Evolutionary conservation across 2,888 invertebrate species (phyloP).

Genomic region (Drosophila suboccidentalis): DNA sequence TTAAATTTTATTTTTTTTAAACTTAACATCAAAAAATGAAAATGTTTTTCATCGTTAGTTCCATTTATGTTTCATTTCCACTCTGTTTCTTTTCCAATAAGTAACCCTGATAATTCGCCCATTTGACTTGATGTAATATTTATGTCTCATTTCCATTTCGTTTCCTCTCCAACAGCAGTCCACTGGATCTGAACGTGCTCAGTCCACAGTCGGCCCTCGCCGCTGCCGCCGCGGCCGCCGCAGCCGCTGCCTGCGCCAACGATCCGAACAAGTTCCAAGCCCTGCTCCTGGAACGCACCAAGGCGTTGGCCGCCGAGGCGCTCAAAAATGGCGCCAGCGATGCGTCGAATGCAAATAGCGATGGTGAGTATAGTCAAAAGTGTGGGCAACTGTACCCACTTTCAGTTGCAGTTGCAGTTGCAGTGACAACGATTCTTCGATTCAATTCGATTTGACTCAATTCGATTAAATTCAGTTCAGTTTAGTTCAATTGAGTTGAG

Average conservation of each 20-base stretch:
- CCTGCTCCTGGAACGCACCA: slow-evolving; percentile 91
- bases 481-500: slow-evolving; percentile 2
- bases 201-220: slow-evolving; percentile 86
- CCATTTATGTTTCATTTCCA: slow-evolving; percentile 32
- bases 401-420: slow-evolving; percentile 11
- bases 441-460: no score
- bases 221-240: slow-evolving; percentile 88
- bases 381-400: slow-evolving; percentile 19
- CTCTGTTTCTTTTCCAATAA: background rate
- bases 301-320: slow-evolving; percentile 88
- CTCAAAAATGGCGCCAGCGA: slow-evolving; percentile 84
- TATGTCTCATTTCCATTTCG: slow-evolving; percentile 42
- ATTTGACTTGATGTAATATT: background rate
- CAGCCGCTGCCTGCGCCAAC: slow-evolving; percentile 88
- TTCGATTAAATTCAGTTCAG: background rate
- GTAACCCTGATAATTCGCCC: background rate
- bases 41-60: no score
- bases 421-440: slow-evolving; percentile 11
- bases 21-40: background rate
- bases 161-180: slow-evolving; percentile 62
- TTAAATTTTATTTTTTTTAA: background rate
- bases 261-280: slow-evolving; percentile 90
- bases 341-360: slow-evolving; percentile 64
- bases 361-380: slow-evolving; percentile 62
- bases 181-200: slow-evolving; percentile 88